Evolutionary conservation across 2,113 vertebrate genomes (phyloP).

Genomic region (Pseudorectes ferrugineus): DNA sequence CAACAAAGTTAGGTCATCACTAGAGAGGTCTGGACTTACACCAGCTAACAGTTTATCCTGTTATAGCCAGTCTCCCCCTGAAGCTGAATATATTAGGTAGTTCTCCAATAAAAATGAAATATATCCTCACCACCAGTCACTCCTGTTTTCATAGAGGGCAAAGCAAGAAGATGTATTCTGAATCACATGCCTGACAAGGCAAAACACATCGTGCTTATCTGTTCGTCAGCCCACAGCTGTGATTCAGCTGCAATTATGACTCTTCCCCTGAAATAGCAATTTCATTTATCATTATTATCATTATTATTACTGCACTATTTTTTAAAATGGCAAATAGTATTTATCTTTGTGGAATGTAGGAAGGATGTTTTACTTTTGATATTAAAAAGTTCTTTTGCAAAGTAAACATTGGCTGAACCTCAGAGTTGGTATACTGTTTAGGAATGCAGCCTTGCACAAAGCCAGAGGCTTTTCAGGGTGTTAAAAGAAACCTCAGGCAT

Average conservation of each 20-base stretch:
- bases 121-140: neutral
- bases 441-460: constrained; percentile 38
- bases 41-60: neutral
- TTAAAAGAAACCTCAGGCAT: constrained; percentile 52
- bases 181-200: neutral
- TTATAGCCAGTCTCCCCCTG: neutral
- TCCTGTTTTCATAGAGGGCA: constrained; percentile 21
- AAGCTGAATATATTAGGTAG: neutral
- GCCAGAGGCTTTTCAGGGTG: constrained; percentile 30
- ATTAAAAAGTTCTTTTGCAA: constrained; percentile 58
- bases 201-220: neutral
- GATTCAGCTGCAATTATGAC: neutral
- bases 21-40: neutral
- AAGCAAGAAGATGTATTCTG: constrained; percentile 14
- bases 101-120: constrained; percentile 35
- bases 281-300: neutral
- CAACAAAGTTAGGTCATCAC: neutral
- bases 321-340: constrained; percentile 33
- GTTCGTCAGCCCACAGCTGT: neutral
- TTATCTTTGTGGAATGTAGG: constrained; percentile 61
- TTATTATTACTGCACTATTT: neutral
- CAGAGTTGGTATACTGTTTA: constrained; percentile 45
- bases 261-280: neutral
- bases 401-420: constrained; percentile 52
- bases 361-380: constrained; percentile 66